Conservation (phyloP, 2,113 vertebrate genomes). For the Orthonyx spaldingii region DNA sequence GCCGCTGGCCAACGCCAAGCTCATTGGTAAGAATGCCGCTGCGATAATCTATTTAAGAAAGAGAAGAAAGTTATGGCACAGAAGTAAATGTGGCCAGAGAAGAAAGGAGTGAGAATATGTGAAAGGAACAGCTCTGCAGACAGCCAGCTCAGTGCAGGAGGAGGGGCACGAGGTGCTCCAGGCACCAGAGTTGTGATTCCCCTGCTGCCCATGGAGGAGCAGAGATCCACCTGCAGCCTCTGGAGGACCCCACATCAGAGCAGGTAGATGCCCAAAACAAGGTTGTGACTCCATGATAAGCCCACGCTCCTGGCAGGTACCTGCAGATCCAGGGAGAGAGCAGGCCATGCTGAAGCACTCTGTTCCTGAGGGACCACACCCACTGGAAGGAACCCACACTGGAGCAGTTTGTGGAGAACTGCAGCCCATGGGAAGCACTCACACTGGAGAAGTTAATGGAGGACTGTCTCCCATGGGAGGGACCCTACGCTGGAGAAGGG, state of each 20-base stretch:
- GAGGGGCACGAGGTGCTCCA: background rate
- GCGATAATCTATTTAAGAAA: background rate
- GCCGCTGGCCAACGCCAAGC: background rate
- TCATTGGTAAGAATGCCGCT: too few relatives aligned
- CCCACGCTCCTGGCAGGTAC: background rate
- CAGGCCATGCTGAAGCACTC: background rate
- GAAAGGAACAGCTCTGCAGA: background rate
- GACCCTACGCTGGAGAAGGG: fast-evolving
- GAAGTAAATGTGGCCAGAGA: background rate
- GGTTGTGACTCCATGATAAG: background rate
- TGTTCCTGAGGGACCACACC: background rate
- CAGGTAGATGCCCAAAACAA: background rate
- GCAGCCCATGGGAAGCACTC: background rate
- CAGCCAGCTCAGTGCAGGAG: background rate
- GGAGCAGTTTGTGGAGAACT: background rate
- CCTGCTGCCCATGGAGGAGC: background rate
- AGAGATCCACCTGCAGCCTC: background rate
- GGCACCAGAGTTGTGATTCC: background rate
- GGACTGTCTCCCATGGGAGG: background rate
- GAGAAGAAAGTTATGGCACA: background rate
- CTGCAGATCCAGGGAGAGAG: background rate
- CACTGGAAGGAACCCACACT: fast-evolving
- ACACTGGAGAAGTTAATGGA: fast-evolving
- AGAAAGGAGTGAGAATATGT: background rate
- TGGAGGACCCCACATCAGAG: fast-evolving